These are phyloP conservation scores for Platyrinchus mystaceus DNA, from an alignment of 2,797 vertebrate species.

Conservation along the genomic window DNA sequence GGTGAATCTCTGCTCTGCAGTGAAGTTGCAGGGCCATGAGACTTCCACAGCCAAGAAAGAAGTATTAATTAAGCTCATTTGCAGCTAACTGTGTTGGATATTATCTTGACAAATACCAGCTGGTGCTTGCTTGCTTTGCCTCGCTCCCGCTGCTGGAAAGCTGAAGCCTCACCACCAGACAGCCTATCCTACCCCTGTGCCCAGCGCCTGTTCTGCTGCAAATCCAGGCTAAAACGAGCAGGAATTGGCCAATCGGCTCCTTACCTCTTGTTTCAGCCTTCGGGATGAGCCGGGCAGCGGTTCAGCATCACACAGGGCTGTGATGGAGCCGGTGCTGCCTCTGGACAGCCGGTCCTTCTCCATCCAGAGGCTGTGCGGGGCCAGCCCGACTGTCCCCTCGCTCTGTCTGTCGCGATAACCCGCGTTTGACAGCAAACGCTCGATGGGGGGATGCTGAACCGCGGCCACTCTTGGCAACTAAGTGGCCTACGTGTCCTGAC, in stretches of 20 bases:
- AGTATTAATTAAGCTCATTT: background rate
- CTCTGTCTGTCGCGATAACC: background rate
- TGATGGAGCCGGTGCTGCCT: background rate
- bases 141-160: background rate
- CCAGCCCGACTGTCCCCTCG: background rate
- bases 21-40: background rate
- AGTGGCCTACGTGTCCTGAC: background rate
- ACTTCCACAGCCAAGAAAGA: background rate
- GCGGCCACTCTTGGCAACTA: background rate
- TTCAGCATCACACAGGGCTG: background rate
- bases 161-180: background rate
- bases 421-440: background rate
- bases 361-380: background rate
- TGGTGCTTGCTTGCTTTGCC: background rate
- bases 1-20: background rate
- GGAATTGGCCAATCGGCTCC: background rate
- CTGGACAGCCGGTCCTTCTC: background rate
- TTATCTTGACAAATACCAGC: background rate
- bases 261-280: background rate
- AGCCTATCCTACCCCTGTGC: background rate
- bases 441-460: background rate
- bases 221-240: background rate
- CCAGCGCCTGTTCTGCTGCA: background rate
- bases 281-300: accelerated
- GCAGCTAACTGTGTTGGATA: background rate